phyloP scores from a whole-genome alignment of 2,113 vertebrate genomes.

The Alaudala cheleensis region DNA sequence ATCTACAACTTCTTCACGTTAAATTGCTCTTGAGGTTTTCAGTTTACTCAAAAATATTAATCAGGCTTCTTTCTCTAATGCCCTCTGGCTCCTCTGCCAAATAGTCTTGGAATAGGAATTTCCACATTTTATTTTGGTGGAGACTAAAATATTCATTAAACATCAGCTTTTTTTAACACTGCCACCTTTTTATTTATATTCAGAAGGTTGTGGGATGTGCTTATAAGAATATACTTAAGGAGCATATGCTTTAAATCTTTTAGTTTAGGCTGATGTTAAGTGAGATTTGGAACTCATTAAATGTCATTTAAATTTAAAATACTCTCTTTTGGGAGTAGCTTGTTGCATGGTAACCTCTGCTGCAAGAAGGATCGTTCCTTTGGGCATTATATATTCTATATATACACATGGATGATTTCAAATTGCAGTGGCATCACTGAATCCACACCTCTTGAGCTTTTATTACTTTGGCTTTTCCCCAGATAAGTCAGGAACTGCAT shows the following conservation, averaged over 20 bases:
- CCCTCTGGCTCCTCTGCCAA: neutral
- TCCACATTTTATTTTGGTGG: neutral
- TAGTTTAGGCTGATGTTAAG: neutral
- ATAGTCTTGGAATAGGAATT: slow-evolving; percentile 31
- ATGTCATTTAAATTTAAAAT: neutral
- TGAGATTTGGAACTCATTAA: neutral
- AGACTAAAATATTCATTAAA: neutral
- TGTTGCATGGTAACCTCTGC: neutral
- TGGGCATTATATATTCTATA: neutral
- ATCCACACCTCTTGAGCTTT: neutral
- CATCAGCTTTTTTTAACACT: neutral
- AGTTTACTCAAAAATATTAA: slow-evolving; percentile 13
- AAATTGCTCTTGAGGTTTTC: slow-evolving; percentile 30
- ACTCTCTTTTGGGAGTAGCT: neutral
- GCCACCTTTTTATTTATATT: neutral
- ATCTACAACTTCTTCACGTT: neutral
- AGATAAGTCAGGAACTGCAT: neutral
- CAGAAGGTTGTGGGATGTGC: neutral
- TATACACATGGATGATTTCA: neutral
- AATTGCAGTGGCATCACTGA: neutral
- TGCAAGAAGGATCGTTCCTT: neutral
- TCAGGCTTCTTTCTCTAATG: slow-evolving; percentile 29
- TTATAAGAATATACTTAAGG: neutral
- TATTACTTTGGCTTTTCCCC: neutral
- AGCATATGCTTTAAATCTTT: neutral